phyloP scores from a whole-genome alignment of 2,888 invertebrate species.

The Ochropleura leucogaster region DNA sequence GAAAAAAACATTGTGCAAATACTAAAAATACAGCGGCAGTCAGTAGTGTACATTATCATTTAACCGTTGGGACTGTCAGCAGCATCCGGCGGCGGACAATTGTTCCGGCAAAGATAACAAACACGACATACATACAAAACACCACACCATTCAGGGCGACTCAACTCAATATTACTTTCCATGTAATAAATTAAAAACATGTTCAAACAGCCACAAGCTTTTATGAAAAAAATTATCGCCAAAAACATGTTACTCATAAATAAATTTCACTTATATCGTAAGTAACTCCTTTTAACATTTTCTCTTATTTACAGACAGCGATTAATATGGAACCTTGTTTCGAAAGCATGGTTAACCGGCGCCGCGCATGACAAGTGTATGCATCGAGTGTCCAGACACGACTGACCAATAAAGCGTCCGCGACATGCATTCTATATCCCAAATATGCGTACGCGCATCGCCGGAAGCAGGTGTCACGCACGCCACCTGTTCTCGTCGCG shows the following conservation, averaged over 20 bases:
- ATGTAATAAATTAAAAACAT: constrained; percentile 40
- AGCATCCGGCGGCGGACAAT: constrained; percentile 66
- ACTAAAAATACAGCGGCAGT: constrained; percentile 45
- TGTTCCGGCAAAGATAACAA: constrained; percentile 71
- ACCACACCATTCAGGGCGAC: constrained; percentile 42
- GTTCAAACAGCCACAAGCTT: constrained; percentile 32
- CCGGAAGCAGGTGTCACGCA: constrained; percentile 85
- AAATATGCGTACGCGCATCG: constrained; percentile 74
- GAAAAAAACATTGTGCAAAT: constrained; percentile 51
- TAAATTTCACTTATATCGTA: constrained; percentile 48
- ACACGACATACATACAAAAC: constrained; percentile 58
- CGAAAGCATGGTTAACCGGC: constrained; percentile 51
- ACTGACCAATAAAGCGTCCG: constrained; percentile 69
- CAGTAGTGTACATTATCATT: constrained; percentile 65
- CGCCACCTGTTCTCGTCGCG: constrained; percentile 80
- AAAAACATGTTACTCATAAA: constrained; percentile 38
- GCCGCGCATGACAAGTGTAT: constrained; percentile 52
- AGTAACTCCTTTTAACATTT: constrained; percentile 28
- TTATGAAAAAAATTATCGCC: constrained; percentile 24
- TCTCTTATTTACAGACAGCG: constrained; percentile 48
- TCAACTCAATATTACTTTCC: constrained; percentile 50
- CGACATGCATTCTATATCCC: constrained; percentile 67
- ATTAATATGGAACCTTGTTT: constrained; percentile 57
- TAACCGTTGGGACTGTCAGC: constrained; percentile 59
- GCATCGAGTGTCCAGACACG: constrained; percentile 56